These are phyloP conservation scores for Drosophila ficusphila DNA, from an alignment of 1,140 invertebrate species.

Conservation along the genomic window DNA sequence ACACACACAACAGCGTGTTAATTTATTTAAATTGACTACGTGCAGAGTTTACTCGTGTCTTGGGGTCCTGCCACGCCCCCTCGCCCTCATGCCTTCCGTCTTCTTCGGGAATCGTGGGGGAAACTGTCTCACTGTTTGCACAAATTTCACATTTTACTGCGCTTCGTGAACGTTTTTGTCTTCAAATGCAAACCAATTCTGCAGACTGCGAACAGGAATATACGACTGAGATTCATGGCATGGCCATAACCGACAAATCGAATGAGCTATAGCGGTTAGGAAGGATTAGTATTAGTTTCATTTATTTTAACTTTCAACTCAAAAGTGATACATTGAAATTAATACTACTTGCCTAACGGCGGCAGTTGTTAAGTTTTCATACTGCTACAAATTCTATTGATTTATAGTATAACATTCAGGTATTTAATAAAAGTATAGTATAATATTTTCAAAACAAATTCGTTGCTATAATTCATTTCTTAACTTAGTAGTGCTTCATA, in stretches of 20 bases:
- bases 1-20: conserved; percentile 67
- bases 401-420: neutral
- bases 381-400: neutral
- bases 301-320: neutral
- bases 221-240: conserved; percentile 55
- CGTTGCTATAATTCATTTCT: too few relatives aligned
- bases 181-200: conserved; percentile 76
- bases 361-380: neutral
- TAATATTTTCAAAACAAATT: too few relatives aligned
- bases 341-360: neutral
- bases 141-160: conserved; percentile 78
- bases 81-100: neutral
- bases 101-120: conserved; percentile 1
- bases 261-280: conserved; percentile 25
- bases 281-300: neutral
- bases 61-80: conserved; percentile 21
- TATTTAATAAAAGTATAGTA: too few relatives aligned
- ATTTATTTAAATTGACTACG: conserved; percentile 82
- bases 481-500: neutral
- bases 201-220: conserved; percentile 55
- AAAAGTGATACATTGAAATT: neutral
- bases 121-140: conserved; percentile 63
- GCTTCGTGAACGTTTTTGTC: conserved; percentile 67
- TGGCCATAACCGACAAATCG: conserved; percentile 8
- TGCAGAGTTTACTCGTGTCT: conserved; percentile 75